Evolutionary conservation across 2,888 invertebrate genomes (phyloP).

Genomic region (Eulithis testata): DNA sequence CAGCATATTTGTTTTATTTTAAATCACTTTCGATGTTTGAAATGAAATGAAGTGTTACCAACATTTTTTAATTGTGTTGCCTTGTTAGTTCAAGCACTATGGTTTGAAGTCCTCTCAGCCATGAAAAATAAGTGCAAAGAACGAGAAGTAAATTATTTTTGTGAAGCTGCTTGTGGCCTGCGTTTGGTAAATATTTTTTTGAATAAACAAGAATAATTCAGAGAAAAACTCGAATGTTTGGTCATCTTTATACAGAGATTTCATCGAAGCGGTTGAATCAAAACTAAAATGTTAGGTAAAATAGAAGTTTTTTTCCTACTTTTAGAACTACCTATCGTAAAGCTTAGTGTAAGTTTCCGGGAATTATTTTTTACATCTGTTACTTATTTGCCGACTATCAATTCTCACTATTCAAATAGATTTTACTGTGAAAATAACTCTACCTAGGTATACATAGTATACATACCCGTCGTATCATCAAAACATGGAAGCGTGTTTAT

Average conservation of each 20-base stretch:
- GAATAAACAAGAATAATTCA: not conserved
- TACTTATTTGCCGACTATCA: no score
- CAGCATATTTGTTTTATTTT: not conserved
- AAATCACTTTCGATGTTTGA: not conserved
- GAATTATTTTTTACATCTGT: no score
- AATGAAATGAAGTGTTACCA: not conserved
- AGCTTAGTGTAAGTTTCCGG: no score
- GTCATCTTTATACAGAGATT: not conserved
- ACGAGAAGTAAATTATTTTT: not conserved
- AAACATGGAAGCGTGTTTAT: conserved; percentile 25
- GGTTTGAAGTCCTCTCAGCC: not conserved
- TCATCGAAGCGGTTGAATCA: no score
- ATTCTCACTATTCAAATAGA: no score
- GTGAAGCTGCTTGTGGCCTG: not conserved
- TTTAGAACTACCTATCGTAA: no score
- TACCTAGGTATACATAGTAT: not conserved
- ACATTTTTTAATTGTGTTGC: conserved; percentile 5
- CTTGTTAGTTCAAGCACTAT: not conserved
- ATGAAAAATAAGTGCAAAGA: not conserved
- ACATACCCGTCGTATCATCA: conserved; percentile 10
- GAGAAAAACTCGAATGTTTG: not conserved
- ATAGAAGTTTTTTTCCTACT: no score
- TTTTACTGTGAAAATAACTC: not conserved
- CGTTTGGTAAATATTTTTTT: not conserved
- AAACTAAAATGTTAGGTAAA: no score